Evolutionary conservation across 2,113 vertebrate species (phyloP).

Genomic region (Silurus glanis): DNA sequence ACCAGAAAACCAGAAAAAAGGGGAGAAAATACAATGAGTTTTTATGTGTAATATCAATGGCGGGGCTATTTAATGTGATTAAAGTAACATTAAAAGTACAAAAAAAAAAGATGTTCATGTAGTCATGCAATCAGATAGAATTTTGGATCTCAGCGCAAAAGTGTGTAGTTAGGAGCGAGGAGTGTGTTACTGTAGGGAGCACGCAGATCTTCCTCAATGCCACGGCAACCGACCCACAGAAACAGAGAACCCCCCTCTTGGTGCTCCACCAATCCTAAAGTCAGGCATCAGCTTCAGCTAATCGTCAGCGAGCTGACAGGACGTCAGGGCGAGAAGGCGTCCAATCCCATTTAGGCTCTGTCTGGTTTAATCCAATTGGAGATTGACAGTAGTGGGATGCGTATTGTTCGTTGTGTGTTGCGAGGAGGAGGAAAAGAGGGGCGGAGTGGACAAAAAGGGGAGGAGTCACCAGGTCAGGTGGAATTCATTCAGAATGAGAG

Average conservation of each 20-base stretch:
- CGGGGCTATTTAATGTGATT: slow-evolving; percentile 10
- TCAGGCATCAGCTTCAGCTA: slow-evolving; percentile 35
- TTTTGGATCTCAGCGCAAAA: not conserved
- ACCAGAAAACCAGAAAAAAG: slow-evolving; percentile 23
- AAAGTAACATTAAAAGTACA: slow-evolving; percentile 7
- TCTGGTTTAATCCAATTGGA: slow-evolving; percentile 38
- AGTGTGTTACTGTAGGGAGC: slow-evolving; percentile 63
- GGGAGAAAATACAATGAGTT: not conserved
- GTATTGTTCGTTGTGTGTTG: slow-evolving; percentile 66
- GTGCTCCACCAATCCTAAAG: slow-evolving; percentile 64
- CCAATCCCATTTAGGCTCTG: slow-evolving; percentile 40
- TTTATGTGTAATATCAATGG: slow-evolving; percentile 3
- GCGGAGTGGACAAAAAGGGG: slow-evolving; percentile 52
- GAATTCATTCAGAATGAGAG: slow-evolving; percentile 80
- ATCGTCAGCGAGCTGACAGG: slow-evolving; percentile 27
- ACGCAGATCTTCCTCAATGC: slow-evolving; percentile 78
- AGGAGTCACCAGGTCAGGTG: slow-evolving; percentile 67
- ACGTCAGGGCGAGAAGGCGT: slow-evolving; percentile 7
- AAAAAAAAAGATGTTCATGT: slow-evolving; percentile 6
- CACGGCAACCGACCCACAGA: slow-evolving; percentile 80
- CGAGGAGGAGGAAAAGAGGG: slow-evolving; percentile 59
- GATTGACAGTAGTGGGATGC: slow-evolving; percentile 65
- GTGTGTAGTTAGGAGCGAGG: slow-evolving; percentile 7
- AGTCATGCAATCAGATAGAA: not conserved
- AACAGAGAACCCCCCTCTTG: slow-evolving; percentile 67